These are phyloP conservation scores for Crotalus horridus DNA, from an alignment of 2,113 vertebrate genomes.

Conservation along the genomic window DNA sequence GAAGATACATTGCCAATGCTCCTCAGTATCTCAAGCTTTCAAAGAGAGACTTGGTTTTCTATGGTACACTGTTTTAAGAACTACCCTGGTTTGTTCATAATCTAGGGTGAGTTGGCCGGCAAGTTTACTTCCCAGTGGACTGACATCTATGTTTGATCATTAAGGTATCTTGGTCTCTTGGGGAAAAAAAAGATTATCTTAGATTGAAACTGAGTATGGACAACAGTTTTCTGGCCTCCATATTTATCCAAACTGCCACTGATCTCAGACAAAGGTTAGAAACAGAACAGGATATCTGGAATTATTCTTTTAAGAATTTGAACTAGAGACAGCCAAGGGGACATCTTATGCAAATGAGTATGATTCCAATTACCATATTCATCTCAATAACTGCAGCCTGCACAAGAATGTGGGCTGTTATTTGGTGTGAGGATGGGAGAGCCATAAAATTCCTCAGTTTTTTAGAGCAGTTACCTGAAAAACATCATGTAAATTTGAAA, in stretches of 20 bases:
- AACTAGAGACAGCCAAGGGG: not conserved
- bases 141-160: not conserved
- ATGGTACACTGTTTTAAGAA: not conserved
- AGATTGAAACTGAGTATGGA: not conserved
- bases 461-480: not conserved
- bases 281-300: not conserved
- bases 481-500: not conserved
- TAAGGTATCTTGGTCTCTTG: not conserved
- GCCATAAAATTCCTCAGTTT: not conserved
- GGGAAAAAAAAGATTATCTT: not conserved
- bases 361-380: not conserved
- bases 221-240: not conserved
- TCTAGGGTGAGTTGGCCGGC: not conserved
- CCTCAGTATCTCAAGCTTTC: not conserved
- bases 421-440: not conserved
- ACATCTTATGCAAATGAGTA: not conserved
- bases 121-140: not conserved
- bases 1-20: not conserved
- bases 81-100: not conserved
- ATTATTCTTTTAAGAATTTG: not conserved
- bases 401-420: not conserved
- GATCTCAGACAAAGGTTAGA: not conserved
- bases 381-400: not conserved
- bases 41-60: not conserved
- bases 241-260: not conserved